These are phyloP conservation scores for Pristis pectinata DNA, from an alignment of 2,797 vertebrate species.

Conservation along the genomic window DNA sequence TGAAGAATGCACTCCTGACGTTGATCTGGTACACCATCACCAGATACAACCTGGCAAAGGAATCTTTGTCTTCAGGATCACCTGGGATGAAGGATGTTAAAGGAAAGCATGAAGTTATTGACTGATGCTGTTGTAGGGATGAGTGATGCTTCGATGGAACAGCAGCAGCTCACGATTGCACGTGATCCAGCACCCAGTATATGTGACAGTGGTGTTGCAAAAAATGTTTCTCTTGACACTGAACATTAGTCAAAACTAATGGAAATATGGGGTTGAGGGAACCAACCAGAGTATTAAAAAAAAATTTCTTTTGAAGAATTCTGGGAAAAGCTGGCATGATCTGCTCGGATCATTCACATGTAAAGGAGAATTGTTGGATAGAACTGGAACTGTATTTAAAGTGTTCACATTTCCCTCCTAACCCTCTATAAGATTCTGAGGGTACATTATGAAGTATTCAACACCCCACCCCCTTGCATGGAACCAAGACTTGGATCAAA, in stretches of 20 bases:
- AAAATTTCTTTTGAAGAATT: neutral
- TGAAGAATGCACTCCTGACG: neutral
- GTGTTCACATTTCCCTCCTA: neutral
- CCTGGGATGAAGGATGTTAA: neutral
- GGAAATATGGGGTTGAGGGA: neutral
- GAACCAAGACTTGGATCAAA: too few species aligned
- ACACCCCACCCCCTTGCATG: neutral
- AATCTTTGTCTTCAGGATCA: neutral
- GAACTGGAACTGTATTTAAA: neutral
- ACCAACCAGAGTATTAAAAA: neutral
- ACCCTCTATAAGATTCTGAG: neutral
- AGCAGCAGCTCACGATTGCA: neutral
- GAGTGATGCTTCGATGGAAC: neutral
- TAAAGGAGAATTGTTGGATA: neutral
- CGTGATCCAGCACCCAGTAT: too few species aligned
- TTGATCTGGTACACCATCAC: neutral
- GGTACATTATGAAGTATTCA: neutral
- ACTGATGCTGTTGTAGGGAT: neutral
- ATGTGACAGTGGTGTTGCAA: too few species aligned
- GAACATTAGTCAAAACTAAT: neutral
- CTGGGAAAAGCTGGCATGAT: neutral
- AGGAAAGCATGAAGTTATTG: neutral
- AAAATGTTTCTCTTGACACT: neutral
- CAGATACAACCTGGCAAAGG: too few species aligned
- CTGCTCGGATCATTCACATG: neutral